These are phyloP conservation scores for Dicaeum eximium DNA, from an alignment of 2,113 vertebrate species.

Conservation along the genomic window DNA sequence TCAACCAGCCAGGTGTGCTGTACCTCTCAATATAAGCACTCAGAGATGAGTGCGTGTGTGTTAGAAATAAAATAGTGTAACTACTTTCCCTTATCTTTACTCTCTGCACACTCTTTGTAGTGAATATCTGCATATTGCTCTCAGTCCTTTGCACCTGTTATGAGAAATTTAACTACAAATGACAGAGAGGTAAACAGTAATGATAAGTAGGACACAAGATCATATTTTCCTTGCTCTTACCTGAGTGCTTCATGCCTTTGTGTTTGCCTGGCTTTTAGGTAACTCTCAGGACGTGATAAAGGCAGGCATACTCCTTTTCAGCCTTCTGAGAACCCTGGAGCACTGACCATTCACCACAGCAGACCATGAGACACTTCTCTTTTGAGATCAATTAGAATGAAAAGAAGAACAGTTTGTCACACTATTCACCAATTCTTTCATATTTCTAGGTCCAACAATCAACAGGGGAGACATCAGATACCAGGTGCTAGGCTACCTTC, in stretches of 20 bases:
- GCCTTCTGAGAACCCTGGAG: background rate
- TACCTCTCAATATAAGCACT: background rate
- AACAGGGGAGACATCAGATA: background rate
- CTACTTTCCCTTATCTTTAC: background rate
- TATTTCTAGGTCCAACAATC: background rate
- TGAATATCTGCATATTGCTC: background rate
- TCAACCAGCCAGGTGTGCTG: background rate
- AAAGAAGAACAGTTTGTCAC: background rate
- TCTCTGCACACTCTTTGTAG: background rate
- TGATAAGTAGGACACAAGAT: background rate
- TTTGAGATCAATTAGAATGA: background rate
- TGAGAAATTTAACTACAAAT: background rate
- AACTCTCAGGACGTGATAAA: background rate
- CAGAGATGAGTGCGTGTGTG: background rate
- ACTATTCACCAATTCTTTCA: background rate
- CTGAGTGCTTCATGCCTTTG: background rate
- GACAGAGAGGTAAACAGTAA: background rate
- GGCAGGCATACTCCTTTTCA: background rate
- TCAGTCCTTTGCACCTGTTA: background rate
- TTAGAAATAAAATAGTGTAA: background rate
- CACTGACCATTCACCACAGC: background rate
- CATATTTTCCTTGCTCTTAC: background rate
- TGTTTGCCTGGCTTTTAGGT: background rate
- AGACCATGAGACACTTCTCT: background rate
- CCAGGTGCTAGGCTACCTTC: background rate